Evolutionary conservation across 2,113 vertebrate genomes (phyloP), one percentile per base, ranked within the genome.

Genomic region (Stictonetta naevosa): DNA sequence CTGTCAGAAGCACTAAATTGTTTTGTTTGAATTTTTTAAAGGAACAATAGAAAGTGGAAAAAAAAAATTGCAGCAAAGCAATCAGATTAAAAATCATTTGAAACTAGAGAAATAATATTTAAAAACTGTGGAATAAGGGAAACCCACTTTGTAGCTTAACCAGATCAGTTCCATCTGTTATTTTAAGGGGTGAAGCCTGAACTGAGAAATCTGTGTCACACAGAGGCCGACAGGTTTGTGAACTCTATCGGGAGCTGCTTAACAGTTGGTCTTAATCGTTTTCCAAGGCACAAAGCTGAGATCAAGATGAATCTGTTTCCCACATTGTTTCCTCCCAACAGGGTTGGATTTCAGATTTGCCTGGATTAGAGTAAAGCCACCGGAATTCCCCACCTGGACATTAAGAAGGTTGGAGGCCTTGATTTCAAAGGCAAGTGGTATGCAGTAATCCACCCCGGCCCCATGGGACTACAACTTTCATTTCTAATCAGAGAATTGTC

Each of bases 321-420:
- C 97, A 97, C 96, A 97, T 97, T 97, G 97, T 97, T 97, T 97
- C 96, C 93, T 97, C 97, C 93, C 97, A 94, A 95, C 91, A 97
- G 96, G 96, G 90, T 96, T 97, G 96, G 94, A 96, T 97, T 97
- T 97, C 97, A 97, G 97, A 97, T 96, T 97, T 97, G 96, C 95
- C 94, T 89, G 97, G 97, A 97, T 97, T 97, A 97, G 86, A 91
- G 92, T 96, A 97, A 97, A 97, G 96, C 96, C 97, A 97, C 94
- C 67, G 73, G 97, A 97, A 97, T 97, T 97, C 96, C 97, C 97
- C 97, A 97, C 96, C 97, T 97, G 97, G 97, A 97, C 96, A 96
- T 97, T 95, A 96, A 95, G 96, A 94, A 96, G 95, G 88, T 90
- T 94, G 80, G 86, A 96, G 90, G 94, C 93, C 93, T 96, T 95